phyloP scores from a whole-genome alignment of 1,140 invertebrate genomes.

The Drosophila rhopaloa region DNA sequence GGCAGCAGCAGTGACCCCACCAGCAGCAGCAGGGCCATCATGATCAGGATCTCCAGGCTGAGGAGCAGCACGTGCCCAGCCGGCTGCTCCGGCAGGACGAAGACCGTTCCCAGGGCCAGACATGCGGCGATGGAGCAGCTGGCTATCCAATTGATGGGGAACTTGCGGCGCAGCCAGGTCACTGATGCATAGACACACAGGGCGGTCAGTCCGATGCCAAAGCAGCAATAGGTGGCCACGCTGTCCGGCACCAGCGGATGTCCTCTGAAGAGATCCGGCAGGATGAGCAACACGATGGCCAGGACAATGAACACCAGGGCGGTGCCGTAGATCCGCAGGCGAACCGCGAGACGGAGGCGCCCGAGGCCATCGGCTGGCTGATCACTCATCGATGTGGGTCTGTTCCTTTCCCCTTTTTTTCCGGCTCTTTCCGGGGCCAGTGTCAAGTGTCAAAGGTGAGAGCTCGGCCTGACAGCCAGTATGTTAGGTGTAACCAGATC shows the following conservation, averaged over 20 bases:
- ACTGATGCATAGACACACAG: conserved; percentile 31
- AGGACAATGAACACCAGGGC: conserved; percentile 24
- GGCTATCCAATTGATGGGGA: conserved; percentile 45
- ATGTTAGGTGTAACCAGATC: conserved; percentile 40
- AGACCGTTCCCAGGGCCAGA: conserved; percentile 25
- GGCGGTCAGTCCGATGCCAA: background rate
- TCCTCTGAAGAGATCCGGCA: background rate
- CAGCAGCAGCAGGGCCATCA: conserved; percentile 29
- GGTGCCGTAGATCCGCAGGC: conserved; percentile 19
- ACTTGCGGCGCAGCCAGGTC: conserved; percentile 17
- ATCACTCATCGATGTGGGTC: conserved; percentile 38
- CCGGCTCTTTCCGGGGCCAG: background rate
- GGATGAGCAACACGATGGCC: conserved; percentile 11
- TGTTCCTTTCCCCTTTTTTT: conserved; percentile 3
- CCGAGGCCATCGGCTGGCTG: conserved; percentile 3
- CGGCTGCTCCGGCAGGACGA: background rate
- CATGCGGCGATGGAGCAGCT: conserved; percentile 13
- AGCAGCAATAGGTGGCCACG: conserved; percentile 4
- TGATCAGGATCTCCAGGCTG: conserved; percentile 25
- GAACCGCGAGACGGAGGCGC: conserved; percentile 4
- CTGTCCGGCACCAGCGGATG: background rate
- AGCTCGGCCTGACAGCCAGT: conserved; percentile 32
- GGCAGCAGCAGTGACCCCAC: conserved; percentile 33
- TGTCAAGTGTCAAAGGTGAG: conserved; percentile 17
- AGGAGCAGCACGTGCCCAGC: background rate